Conservation (phyloP, 2,797 vertebrate genomes). For the Sciaenops ocellatus region DNA sequence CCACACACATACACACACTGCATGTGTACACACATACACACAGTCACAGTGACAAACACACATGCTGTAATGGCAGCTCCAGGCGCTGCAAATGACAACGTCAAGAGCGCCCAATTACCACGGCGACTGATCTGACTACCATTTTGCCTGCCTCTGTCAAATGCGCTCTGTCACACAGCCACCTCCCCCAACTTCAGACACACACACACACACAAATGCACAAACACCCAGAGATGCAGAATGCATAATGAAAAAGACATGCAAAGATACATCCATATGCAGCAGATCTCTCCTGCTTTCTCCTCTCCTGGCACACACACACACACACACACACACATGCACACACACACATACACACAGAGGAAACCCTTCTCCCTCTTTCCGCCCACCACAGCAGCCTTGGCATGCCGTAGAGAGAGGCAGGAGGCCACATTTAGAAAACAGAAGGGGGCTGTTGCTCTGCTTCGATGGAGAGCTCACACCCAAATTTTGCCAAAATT, state of each 20-base stretch:
- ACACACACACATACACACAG: slow-evolving; percentile 46
- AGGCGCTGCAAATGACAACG: slow-evolving; percentile 70
- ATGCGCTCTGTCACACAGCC: slow-evolving; percentile 57
- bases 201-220: slow-evolving; percentile 14
- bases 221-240: slow-evolving; percentile 36
- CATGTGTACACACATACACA: slow-evolving; percentile 1
- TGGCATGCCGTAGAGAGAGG: slow-evolving; percentile 61
- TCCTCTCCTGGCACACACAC: slow-evolving; percentile 22
- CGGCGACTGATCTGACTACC: slow-evolving; percentile 72
- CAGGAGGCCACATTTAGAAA: slow-evolving; percentile 71
- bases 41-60: slow-evolving; percentile 44
- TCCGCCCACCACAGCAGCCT: slow-evolving; percentile 56
- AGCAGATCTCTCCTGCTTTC: slow-evolving; percentile 36
- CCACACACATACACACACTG: slow-evolving; percentile 17
- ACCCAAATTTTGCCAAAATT: slow-evolving; percentile 62
- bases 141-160: slow-evolving; percentile 72
- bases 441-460: slow-evolving; percentile 73
- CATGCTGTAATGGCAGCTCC: slow-evolving; percentile 64
- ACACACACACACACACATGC: slow-evolving; percentile 44
- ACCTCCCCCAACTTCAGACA: slow-evolving; percentile 36
- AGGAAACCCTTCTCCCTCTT: slow-evolving; percentile 59
- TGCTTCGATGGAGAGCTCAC: slow-evolving; percentile 60
- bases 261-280: slow-evolving; percentile 42
- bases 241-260: slow-evolving; percentile 56
- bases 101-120: slow-evolving; percentile 80